Conservation (phyloP, 2,888 invertebrate genomes). For the Ophioninae sp. region DNA sequence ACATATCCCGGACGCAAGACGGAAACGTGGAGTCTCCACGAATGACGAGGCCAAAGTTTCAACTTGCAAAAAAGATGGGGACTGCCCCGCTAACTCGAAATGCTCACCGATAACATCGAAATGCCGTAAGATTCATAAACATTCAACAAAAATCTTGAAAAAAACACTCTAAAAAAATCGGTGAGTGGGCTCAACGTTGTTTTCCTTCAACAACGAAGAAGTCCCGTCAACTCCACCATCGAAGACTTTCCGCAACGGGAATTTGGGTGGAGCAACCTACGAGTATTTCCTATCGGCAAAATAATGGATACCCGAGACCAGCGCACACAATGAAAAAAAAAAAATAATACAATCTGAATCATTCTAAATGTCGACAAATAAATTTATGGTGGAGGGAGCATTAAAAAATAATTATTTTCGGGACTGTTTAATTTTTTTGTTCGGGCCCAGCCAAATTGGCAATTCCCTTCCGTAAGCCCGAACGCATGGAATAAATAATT, state of each 20-base stretch:
- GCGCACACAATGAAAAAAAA: not conserved
- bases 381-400: no score
- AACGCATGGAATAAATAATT: no score
- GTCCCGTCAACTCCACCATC: not conserved
- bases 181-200: not conserved
- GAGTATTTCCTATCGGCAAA: slow-evolving; percentile 10
- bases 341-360: not conserved
- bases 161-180: not conserved
- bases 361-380: not conserved
- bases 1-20: slow-evolving; percentile 64
- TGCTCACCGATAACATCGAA: slow-evolving; percentile 34
- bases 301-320: not conserved
- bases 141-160: not conserved
- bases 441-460: no score
- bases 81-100: slow-evolving; percentile 63
- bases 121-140: slow-evolving; percentile 31
- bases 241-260: not conserved
- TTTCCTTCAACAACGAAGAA: not conserved
- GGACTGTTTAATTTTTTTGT: no score
- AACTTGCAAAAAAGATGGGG: slow-evolving; percentile 62
- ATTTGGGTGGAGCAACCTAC: slow-evolving; percentile 9
- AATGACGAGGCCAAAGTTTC: not conserved
- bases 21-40: slow-evolving; percentile 63
- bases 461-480: no score
- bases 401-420: no score